phyloP scores from a whole-genome alignment of 2,888 invertebrate species.

The Mesodorylaimus sp. region DNA sequence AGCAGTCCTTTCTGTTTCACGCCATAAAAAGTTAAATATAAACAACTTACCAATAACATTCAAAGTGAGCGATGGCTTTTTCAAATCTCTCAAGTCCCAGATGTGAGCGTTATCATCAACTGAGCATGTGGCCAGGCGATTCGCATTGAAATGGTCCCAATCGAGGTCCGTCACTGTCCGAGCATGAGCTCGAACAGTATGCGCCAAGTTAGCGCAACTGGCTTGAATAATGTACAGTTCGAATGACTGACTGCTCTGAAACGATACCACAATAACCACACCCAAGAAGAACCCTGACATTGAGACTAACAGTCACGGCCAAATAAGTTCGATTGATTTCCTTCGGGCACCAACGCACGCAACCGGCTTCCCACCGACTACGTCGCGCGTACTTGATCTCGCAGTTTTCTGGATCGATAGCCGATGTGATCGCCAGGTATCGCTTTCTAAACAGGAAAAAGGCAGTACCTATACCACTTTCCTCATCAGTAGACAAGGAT shows the following conservation, averaged over 20 bases:
- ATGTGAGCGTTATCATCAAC: constrained; percentile 80
- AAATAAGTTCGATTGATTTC: background rate
- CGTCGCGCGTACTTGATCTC: background rate
- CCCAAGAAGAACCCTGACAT: background rate
- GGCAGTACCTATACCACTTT: no score
- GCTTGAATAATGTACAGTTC: background rate
- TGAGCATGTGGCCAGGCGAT: constrained; percentile 65
- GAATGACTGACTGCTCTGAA: background rate
- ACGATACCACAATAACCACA: background rate
- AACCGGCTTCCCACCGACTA: background rate
- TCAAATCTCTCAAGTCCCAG: constrained; percentile 53
- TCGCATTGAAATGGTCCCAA: constrained; percentile 63
- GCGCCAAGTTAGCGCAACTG: background rate
- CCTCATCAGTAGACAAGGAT: no score
- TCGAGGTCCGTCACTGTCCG: constrained; percentile 47
- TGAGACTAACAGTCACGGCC: background rate
- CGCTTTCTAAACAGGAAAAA: background rate
- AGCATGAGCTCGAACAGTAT: constrained; percentile 1
- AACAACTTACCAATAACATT: constrained; percentile 65
- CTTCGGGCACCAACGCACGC: background rate
- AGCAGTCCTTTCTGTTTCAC: constrained; percentile 7
- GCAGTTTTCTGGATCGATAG: background rate
- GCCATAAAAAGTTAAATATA: background rate
- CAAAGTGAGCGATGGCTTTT: constrained; percentile 56
- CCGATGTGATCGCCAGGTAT: background rate